phyloP scores from a whole-genome alignment of 2,113 vertebrate genomes.

The Stegostoma tigrinum region DNA sequence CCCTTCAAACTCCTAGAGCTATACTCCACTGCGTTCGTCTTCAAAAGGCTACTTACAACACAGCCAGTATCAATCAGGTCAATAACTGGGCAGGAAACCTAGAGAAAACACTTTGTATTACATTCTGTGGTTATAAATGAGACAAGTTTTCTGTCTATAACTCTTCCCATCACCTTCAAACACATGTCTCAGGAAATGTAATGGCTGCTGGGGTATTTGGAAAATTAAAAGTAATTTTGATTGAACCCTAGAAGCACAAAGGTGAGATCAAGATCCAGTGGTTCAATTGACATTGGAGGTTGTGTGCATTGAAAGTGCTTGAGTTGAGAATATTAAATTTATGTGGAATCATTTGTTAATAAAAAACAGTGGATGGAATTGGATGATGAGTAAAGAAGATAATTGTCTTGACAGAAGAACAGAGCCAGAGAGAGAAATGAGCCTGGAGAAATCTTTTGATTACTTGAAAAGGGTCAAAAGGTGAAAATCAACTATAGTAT shows the following conservation, averaged over 20 bases:
- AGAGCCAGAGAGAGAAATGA: neutral
- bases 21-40: neutral
- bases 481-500: neutral
- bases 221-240: neutral
- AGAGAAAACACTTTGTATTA: neutral
- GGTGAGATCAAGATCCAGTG: neutral
- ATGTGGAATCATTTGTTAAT: neutral
- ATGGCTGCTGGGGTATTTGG: neutral
- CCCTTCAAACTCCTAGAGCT: neutral
- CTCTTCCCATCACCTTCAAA: neutral
- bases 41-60: neutral
- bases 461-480: neutral
- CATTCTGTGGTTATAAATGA: neutral
- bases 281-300: neutral
- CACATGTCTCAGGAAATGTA: neutral
- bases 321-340: neutral
- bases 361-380: neutral
- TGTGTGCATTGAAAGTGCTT: neutral
- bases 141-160: neutral
- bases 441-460: neutral
- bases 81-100: neutral
- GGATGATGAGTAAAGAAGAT: neutral
- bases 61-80: neutral
- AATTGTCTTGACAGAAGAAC: neutral
- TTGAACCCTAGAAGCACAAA: neutral